These are phyloP conservation scores for Neodiprion pinetum DNA, from an alignment of 1,140 invertebrate species.

Conservation along the genomic window DNA sequence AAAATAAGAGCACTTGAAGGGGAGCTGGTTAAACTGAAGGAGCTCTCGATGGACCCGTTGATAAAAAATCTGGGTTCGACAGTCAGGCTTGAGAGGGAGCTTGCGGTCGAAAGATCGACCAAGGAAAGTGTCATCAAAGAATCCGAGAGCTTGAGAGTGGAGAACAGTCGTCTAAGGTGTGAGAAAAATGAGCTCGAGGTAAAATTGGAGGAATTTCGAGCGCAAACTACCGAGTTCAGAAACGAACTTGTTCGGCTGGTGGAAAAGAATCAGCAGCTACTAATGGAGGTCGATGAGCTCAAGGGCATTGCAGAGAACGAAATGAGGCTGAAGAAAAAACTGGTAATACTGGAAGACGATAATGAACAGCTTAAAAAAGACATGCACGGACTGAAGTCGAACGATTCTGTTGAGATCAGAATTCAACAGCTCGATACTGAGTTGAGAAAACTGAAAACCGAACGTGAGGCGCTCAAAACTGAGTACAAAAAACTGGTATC, in stretches of 20 bases:
- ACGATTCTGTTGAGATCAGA: conserved; percentile 16
- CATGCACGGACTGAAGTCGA: conserved; percentile 3
- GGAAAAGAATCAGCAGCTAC: conserved; percentile 20
- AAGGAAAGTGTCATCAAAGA: conserved; percentile 18
- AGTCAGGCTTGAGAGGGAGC: conserved; percentile 30
- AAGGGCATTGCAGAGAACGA: conserved; percentile 2
- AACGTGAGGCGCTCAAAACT: conserved; percentile 28
- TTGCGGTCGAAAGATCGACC: conserved; percentile 32
- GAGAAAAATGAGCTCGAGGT: conserved; percentile 16
- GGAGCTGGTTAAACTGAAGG: conserved; percentile 27
- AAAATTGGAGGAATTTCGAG: conserved; percentile 22
- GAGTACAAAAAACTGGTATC: conserved; percentile 24
- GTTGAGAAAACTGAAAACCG: conserved; percentile 14
- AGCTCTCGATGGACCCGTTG: conserved; percentile 27
- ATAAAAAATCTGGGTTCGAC: background rate
- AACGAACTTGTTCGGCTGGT: conserved; percentile 25
- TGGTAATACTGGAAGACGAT: conserved; percentile 15
- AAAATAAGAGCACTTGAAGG: conserved; percentile 27
- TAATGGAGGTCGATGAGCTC: conserved; percentile 15
- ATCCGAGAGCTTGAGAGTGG: conserved; percentile 7
- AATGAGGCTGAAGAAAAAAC: background rate
- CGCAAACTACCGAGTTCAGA: conserved; percentile 22
- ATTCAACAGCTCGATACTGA: conserved; percentile 20
- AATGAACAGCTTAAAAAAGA: background rate
- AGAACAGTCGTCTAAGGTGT: conserved; percentile 13